Conservation (phyloP, 2,113 vertebrate species). For the Melospiza georgiana region DNA sequence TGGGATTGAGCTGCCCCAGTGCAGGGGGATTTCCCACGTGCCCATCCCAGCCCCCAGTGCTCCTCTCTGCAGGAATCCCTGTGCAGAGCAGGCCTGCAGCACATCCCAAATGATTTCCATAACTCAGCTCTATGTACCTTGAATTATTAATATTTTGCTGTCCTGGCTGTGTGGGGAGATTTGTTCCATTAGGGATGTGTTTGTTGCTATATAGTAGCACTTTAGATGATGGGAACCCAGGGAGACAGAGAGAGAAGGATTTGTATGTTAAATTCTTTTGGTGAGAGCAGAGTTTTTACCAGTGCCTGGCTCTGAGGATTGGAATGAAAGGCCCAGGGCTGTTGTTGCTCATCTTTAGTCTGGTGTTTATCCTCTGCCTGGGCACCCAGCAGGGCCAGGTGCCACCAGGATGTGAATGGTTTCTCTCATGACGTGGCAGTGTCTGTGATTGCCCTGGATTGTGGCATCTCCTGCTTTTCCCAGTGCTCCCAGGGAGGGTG, state of each 20-base stretch:
- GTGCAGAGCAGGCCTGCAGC: not conserved
- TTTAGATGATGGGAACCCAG: not conserved
- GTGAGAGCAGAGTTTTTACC: not conserved
- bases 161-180: conserved; percentile 63
- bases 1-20: not conserved
- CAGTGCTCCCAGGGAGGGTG: fast-evolving
- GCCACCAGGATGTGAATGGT: not conserved
- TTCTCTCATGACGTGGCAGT: fast-evolving
- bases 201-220: not conserved
- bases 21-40: not conserved
- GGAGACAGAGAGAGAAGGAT: not conserved
- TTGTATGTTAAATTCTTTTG: not conserved
- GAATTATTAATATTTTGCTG: conserved; percentile 73
- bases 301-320: not conserved
- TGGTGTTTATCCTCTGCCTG: not conserved
- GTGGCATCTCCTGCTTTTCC: not conserved
- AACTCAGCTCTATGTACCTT: conserved; percentile 35
- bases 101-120: conserved; percentile 59
- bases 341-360: not conserved
- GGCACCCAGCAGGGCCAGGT: not conserved
- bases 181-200: conserved; percentile 50
- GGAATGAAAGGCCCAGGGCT: not conserved
- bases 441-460: fast-evolving
- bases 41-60: not conserved
- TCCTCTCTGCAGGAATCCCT: not conserved